Percentiles rank a stretch among this genome's conserved stretches.
Conservation (phyloP, 2,888 invertebrate species). For the Acrobasis suavella region DNA sequence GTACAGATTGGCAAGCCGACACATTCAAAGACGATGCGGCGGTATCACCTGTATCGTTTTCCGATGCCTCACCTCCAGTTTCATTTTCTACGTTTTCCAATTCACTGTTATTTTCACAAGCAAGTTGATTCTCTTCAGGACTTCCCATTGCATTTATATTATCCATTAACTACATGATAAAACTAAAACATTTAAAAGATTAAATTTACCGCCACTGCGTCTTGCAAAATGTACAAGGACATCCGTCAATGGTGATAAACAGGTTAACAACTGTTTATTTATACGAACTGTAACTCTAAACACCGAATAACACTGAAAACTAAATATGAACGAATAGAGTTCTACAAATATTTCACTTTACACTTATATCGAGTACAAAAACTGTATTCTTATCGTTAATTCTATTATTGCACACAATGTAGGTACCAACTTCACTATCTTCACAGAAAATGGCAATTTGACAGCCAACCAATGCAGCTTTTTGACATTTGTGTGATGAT, state of each 20-base stretch:
- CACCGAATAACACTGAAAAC: conserved; percentile 29
- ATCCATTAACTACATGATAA: conserved; percentile 51
- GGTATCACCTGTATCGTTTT: conserved; percentile 55
- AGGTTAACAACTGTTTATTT: conserved; percentile 72
- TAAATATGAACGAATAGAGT: conserved; percentile 28
- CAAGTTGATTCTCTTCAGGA: conserved; percentile 60
- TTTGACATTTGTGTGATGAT: too few species aligned
- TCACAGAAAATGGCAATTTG: conserved; percentile 57
- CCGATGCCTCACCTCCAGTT: conserved; percentile 57
- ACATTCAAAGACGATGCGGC: conserved; percentile 54
- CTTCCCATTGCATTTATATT: conserved; percentile 65
- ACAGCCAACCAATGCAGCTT: conserved; percentile 21
- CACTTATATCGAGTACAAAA: conserved; percentile 41
- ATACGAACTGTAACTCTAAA: conserved; percentile 36
- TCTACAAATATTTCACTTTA: conserved; percentile 36
- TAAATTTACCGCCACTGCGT: conserved; percentile 78
- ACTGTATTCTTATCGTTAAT: conserved; percentile 43
- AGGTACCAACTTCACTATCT: conserved; percentile 34
- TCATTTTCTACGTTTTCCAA: conserved; percentile 53
- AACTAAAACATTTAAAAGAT: conserved; percentile 55
- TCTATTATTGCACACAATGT: conserved; percentile 43
- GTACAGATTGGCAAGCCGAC: conserved; percentile 44
- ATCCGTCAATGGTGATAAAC: conserved; percentile 80
- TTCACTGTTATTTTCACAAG: conserved; percentile 51
- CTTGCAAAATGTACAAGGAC: conserved; percentile 78